A percentile compares a stretch with the other conserved stretches of the same genome.
Conservation (phyloP, 2,113 vertebrate genomes). For the Sylvia atricapilla region DNA sequence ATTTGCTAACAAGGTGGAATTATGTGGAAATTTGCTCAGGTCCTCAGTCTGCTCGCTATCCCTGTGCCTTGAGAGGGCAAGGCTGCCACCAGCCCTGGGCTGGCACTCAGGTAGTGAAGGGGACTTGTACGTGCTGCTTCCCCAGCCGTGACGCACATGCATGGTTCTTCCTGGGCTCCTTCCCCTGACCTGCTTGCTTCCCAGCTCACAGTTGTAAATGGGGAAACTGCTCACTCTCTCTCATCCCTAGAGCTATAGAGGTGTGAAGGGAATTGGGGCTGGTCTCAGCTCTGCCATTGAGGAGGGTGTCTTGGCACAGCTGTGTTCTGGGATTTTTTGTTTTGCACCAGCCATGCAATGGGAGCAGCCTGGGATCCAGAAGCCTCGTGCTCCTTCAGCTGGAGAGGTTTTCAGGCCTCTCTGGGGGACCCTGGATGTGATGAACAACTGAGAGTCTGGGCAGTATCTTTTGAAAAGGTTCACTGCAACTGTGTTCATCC, state of each 20-base stretch:
- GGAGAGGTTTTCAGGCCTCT: neutral
- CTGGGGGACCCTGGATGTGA: rapidly evolving
- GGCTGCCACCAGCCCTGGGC: neutral
- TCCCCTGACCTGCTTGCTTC: rapidly evolving
- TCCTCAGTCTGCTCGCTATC: neutral
- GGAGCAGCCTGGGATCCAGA: neutral
- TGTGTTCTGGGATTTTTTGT: neutral
- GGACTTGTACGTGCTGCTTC: neutral
- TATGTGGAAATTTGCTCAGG: neutral
- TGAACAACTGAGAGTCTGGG: neutral
- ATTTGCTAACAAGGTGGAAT: neutral
- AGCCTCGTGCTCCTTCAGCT: neutral
- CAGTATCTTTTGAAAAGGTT: neutral
- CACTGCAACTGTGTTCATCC: neutral
- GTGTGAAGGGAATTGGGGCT: neutral
- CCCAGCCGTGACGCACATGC: rapidly evolving
- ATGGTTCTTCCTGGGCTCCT: neutral
- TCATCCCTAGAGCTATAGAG: rapidly evolving
- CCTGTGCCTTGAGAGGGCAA: neutral
- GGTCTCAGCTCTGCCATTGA: neutral
- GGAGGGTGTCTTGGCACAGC: neutral
- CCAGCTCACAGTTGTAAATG: neutral
- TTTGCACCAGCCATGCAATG: neutral
- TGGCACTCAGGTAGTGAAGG: neutral
- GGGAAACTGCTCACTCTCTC: neutral